Conservation (phyloP, 2,797 vertebrate species). For the Hafferia zeledoni region DNA sequence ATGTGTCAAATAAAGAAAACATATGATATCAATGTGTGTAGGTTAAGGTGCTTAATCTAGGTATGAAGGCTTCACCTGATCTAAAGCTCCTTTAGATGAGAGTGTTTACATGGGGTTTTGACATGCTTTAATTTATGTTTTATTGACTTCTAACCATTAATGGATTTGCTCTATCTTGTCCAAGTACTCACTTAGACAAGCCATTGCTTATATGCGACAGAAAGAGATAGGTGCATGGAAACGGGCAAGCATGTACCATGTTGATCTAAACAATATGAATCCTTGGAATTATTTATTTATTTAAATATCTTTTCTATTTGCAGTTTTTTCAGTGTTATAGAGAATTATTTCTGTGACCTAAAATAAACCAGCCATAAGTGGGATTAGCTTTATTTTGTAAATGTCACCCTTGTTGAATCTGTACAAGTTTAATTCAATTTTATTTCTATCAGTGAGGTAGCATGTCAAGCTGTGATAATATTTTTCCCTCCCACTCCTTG, state of each 20-base stretch:
- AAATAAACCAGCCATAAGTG: not conserved
- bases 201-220: not conserved
- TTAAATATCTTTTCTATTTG: not conserved
- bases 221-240: not conserved
- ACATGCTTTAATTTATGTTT: not conserved
- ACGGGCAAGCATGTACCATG: not conserved
- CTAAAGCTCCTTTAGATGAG: not conserved
- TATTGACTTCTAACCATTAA: slow-evolving; percentile 17
- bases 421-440: not conserved
- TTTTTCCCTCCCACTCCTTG: not conserved
- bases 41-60: slow-evolving; percentile 1
- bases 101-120: slow-evolving; percentile 5
- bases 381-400: not conserved
- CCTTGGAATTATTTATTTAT: not conserved
- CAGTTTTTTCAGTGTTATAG: not conserved
- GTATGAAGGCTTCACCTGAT: slow-evolving; percentile 16
- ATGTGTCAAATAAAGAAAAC: not conserved
- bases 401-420: not conserved
- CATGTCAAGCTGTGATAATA: not conserved
- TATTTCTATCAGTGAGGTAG: not conserved
- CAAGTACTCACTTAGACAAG: not conserved
- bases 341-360: not conserved
- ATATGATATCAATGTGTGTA: not conserved
- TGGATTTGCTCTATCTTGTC: slow-evolving; percentile 30
- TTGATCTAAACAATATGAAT: not conserved